phyloP scores from a whole-genome alignment of 1,140 invertebrate genomes.

The Babylonia areolata region DNA sequence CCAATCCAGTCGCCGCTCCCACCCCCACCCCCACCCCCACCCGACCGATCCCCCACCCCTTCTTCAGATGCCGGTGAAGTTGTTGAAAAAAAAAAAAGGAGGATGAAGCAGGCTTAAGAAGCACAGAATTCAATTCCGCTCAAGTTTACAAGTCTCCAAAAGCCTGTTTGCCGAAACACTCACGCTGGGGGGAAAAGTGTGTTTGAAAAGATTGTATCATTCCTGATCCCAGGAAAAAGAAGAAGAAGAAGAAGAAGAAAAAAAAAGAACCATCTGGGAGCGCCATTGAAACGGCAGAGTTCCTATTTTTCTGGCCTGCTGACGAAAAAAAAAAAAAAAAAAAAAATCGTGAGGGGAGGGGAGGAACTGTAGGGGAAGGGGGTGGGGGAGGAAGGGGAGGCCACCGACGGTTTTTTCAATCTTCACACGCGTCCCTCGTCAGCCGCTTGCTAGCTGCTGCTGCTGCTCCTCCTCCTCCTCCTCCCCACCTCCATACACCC shows the following conservation, averaged over 20 bases:
- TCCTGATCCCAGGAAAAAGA: too few species aligned
- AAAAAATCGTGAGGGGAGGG: too few species aligned
- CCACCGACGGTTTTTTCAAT: too few species aligned
- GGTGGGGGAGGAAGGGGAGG: too few species aligned
- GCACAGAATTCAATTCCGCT: background rate
- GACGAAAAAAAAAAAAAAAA: too few species aligned
- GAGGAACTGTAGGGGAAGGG: too few species aligned
- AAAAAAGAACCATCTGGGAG: background rate
- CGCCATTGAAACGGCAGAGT: background rate
- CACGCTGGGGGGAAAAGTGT: background rate
- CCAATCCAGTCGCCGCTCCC: background rate
- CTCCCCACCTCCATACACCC: background rate
- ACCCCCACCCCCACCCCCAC: too few species aligned
- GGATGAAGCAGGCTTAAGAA: background rate
- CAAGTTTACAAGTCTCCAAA: slow-evolving; percentile 3
- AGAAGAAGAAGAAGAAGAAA: too few species aligned
- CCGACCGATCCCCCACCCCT: too few species aligned
- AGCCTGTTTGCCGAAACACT: slow-evolving; percentile 20
- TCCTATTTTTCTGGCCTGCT: too few species aligned
- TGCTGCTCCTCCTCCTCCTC: too few species aligned
- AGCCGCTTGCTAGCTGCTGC: background rate
- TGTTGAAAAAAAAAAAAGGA: background rate
- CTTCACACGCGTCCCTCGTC: too few species aligned
- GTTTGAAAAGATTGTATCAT: slow-evolving; percentile 26
- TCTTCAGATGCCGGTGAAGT: background rate